These are phyloP conservation scores for Caenorhabditis uteleia DNA, from an alignment of 2,888 invertebrate genomes.

Conservation along the genomic window DNA sequence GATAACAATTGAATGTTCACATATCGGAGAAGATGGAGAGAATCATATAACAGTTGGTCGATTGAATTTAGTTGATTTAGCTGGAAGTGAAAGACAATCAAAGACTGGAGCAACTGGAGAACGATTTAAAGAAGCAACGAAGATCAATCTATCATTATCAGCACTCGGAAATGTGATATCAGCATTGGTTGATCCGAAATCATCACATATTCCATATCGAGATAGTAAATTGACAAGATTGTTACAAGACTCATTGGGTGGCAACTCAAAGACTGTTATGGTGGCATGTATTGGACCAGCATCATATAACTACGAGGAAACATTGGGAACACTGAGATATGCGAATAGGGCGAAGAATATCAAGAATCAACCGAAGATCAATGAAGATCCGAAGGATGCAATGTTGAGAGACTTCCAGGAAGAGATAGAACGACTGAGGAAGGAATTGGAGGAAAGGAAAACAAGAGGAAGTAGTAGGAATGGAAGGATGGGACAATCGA, in stretches of 20 bases:
- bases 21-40: slow-evolving; percentile 75
- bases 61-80: slow-evolving; percentile 94
- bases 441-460: slow-evolving; percentile 50
- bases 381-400: slow-evolving; percentile 99
- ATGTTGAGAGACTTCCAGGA: slow-evolving; percentile 88
- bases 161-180: slow-evolving; percentile 98
- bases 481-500: neutral
- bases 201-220: slow-evolving; percentile 94
- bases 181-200: slow-evolving; percentile 94
- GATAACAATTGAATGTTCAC: slow-evolving; percentile 93
- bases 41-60: slow-evolving; percentile 82
- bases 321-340: slow-evolving; percentile 74
- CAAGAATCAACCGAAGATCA: slow-evolving; percentile 96
- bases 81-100: slow-evolving; percentile 78
- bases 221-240: slow-evolving; percentile 94
- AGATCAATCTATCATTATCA: slow-evolving; percentile 95
- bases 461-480: slow-evolving; percentile 62
- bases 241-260: slow-evolving; percentile 95
- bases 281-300: slow-evolving; percentile 98
- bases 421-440: slow-evolving; percentile 54
- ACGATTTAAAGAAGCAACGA: slow-evolving; percentile 83
- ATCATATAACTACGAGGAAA: slow-evolving; percentile 93
- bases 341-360: slow-evolving; percentile 84
- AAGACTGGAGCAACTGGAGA: slow-evolving; percentile 35
- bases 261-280: slow-evolving; percentile 98